Conservation (phyloP, 2,113 vertebrate genomes). For the Deroptyus accipitrinus region DNA sequence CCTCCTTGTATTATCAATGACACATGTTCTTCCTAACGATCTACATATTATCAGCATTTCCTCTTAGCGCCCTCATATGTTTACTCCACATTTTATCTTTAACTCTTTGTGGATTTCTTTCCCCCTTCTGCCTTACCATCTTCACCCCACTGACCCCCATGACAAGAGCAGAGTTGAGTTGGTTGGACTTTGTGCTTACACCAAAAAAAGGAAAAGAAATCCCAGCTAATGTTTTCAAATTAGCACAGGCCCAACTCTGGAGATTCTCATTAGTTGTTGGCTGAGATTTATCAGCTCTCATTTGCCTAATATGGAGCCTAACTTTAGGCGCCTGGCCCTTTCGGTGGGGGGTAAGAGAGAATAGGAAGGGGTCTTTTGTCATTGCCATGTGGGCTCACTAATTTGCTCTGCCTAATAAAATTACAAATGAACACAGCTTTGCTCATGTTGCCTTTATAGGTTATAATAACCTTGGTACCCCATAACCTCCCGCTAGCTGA, state of each 20-base stretch:
- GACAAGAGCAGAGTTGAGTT: neutral
- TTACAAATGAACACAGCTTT: conserved; percentile 86
- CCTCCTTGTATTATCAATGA: neutral
- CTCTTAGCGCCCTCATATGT: neutral
- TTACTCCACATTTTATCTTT: conserved; percentile 14
- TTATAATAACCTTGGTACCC: conserved; percentile 89
- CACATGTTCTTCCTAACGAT: conserved; percentile 45
- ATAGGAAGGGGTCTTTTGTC: conserved; percentile 80
- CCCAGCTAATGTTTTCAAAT: conserved; percentile 90
- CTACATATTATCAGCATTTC: conserved; percentile 13
- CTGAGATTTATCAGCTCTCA: conserved; percentile 91
- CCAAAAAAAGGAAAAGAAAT: conserved; percentile 48
- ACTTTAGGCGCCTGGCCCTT: conserved; percentile 84
- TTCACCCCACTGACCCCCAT: neutral
- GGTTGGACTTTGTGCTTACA: conserved; percentile 22
- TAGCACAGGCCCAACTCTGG: conserved; percentile 78
- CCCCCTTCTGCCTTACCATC: neutral
- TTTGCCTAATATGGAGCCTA: conserved; percentile 90
- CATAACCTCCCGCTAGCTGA: conserved; percentile 88
- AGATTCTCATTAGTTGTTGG: conserved; percentile 86
- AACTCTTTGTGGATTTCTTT: conserved; percentile 44
- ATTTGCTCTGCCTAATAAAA: conserved; percentile 88
- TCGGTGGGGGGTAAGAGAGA: conserved; percentile 83
- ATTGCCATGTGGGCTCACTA: conserved; percentile 78
- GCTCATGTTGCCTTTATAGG: conserved; percentile 84